These are phyloP conservation scores for Philopedon plagiatum DNA, from an alignment of 2,888 invertebrate genomes.

Conservation along the genomic window DNA sequence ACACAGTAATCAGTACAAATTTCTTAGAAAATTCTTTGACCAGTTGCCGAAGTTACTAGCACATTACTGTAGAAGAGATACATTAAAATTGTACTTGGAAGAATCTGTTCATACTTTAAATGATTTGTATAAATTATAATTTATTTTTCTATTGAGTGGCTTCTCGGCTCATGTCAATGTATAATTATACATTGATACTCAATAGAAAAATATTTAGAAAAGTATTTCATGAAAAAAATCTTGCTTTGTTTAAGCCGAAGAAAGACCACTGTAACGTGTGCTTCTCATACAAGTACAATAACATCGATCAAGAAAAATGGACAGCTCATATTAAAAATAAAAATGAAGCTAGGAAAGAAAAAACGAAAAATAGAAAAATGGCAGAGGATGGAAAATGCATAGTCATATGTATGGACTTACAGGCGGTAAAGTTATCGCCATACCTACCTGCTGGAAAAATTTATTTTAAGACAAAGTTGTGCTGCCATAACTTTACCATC, in stretches of 20 bases:
- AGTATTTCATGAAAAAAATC: no score
- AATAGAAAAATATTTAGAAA: no score
- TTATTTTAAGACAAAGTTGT: slow-evolving; percentile 46
- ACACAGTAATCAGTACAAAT: neutral
- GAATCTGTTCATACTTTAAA: slow-evolving; percentile 31
- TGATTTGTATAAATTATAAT: slow-evolving; percentile 20
- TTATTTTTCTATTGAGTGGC: no score
- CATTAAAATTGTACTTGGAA: slow-evolving; percentile 6
- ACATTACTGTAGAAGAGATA: slow-evolving; percentile 11
- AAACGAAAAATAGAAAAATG: slow-evolving; percentile 8
- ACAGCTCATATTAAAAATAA: neutral
- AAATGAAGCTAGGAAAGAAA: neutral
- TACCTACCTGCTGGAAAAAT: slow-evolving; percentile 36
- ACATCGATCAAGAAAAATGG: slow-evolving; percentile 21
- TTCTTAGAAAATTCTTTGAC: neutral
- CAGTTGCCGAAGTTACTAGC: neutral
- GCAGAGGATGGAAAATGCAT: neutral
- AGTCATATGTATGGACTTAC: slow-evolving; percentile 43
- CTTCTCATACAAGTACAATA: slow-evolving; percentile 24
- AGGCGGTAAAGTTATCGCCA: slow-evolving; percentile 37
- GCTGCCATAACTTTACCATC: no score
- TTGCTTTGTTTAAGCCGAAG: no score
- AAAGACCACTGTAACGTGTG: no score
- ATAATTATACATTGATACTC: no score
- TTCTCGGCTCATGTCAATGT: no score